Evolutionary conservation across 2,797 vertebrate genomes (phyloP).

Genomic region (Fringilla coelebs): DNA sequence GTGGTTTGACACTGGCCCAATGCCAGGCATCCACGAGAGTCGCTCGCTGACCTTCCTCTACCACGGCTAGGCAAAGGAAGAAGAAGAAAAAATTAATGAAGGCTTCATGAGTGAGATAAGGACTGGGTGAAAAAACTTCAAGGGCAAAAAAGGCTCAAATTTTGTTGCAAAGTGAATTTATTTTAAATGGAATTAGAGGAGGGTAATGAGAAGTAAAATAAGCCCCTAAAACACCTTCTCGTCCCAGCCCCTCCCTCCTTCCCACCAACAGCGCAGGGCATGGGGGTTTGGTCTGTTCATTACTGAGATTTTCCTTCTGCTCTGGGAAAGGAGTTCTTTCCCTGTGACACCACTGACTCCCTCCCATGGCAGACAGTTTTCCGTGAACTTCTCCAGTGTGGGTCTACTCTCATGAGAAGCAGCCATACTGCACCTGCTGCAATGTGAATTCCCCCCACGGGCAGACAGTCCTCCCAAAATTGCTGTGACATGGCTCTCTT

Average conservation of each 20-base stretch:
- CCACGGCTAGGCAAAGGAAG: not conserved
- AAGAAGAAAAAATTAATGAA: not conserved
- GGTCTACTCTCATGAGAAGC: no score
- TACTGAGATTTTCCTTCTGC: not conserved
- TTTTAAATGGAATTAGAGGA: not conserved
- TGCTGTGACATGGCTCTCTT: not conserved
- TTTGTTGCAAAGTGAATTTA: not conserved
- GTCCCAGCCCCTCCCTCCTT: not conserved
- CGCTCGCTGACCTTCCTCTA: rapidly evolving
- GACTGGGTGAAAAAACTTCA: not conserved
- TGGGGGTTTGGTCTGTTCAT: not conserved
- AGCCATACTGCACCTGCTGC: not conserved
- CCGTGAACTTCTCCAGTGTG: rapidly evolving
- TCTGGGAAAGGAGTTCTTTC: not conserved
- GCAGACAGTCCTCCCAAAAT: no score
- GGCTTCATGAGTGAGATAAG: not conserved
- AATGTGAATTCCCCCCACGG: not conserved
- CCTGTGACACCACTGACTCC: not conserved
- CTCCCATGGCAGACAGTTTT: not conserved
- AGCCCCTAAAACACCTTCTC: not conserved
- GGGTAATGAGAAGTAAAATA: not conserved
- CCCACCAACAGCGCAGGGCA: not conserved
- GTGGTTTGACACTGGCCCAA: not conserved
- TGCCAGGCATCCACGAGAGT: rapidly evolving
- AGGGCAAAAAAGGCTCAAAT: not conserved